Evolutionary conservation across 2,888 invertebrate genomes (phyloP), one percentile per base, ranked within the genome.

Genomic region (Drosophila phalerata): DNA sequence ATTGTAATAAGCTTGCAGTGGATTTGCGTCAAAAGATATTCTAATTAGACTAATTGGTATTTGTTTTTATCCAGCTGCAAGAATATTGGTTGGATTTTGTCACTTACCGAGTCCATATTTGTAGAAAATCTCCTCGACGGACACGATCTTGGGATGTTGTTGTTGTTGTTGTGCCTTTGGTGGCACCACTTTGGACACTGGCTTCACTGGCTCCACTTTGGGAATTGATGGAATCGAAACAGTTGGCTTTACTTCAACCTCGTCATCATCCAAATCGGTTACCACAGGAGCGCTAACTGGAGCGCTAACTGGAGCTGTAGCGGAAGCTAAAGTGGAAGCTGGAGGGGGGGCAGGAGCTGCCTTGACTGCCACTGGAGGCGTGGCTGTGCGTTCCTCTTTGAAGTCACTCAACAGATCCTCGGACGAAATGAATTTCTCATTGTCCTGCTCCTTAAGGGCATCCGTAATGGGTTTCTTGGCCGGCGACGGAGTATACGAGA

Each of bases 21-120:
- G 28, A n/a, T 37, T 37, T 5, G 4, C 13, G 15, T 5, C 1
- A 11, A 17, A n/a, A 30, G 1, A 13, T 22, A 22, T 25, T 42
- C 32, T 22, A 13, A 60, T 42, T 42, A 8, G 56, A 30, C 17
- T 22, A 19, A 17, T 28, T 28, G 0, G 2, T n/a, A 2, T 13
- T 34, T 5, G 3, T n/a, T 37, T 17, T 38, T 38, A 8, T 15
- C 17, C 17, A 8, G 43, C 34, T 51, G 49, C 51, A 22, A 43
- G 42, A 22, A 11, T 48, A 48, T 19, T 25, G 5, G 6, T 22
- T n/a, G 2, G 13, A 9, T n/a, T 38, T 38, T 52, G 17, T 2
- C 22, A 94, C 95, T 95, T 90, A 95, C 95, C 95, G 72, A 95
- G 92, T 69, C 95, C 95, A 92, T 95, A 94, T 91, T 94, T 94